Base-by-base conservation (phyloP, 2,113 vertebrate species). In the Daubentonia madagascariensis region DNA sequence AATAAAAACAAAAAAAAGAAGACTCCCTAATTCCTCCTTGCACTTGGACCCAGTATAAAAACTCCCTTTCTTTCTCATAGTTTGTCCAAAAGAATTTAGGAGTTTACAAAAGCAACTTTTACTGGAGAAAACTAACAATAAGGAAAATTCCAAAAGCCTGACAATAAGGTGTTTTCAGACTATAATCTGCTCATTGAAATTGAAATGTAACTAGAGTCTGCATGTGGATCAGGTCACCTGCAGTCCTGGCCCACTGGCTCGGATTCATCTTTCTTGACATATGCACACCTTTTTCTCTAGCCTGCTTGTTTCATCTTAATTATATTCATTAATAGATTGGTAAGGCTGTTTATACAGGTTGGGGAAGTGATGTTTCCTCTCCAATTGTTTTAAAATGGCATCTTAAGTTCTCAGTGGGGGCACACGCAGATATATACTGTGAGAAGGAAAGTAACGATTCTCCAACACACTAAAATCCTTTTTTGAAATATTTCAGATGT, bases 361-460 rank as follows among this genome's bases (percentile, higher is more conserved):
- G 90, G 61, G 13, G 45, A 93, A 89, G 78, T 50, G 78, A 92
- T n/a, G 45, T 30, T 84, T 97, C 35, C 81, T 97, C 67, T 86
- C n/a, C 59, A n/a, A 5, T 95, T 89, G 78, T 68, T 94, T 93
- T 92, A 83, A 97, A 92, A 94, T 89, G 89, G 73, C 84, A 83
- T 91, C n/a, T 84, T 67, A 52, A 95, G 86, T 67, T 95, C 87
- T 93, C 83, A 8, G 8, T 28, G 14, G 70, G 76, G 81, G 43
- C 85, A 91, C 8, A 18, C 0, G 9, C 52, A 67, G n/a, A 88
- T 35, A 83, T n/a, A 59, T 0, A 61, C 59, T 54, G 5, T 65
- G 73, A 93, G 85, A 78, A 61, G 83, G 30, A 94, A 96, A 93
- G 95, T 37, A 95, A 57, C 2, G 1, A 75, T 87, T 37, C 65